Percentiles rank a stretch among this genome's conserved stretches.
Conservation (phyloP, 1,140 invertebrate species). For the Hesperophylax magnus region DNA sequence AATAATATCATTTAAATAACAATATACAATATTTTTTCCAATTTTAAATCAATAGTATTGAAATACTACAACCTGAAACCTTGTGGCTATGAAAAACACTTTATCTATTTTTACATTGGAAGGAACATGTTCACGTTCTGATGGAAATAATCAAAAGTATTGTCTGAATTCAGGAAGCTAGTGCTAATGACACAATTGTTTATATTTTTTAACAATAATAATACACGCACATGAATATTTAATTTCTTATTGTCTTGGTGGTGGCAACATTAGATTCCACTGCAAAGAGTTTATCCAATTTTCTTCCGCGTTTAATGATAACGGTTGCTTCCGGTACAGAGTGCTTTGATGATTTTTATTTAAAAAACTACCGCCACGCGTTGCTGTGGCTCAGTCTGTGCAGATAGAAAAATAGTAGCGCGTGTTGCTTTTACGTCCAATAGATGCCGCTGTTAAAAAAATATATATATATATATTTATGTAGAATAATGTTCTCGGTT, state of each 20-base stretch:
- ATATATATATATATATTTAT: no score
- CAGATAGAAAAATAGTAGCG: no score
- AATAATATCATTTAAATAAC: no score
- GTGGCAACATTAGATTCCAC: not conserved
- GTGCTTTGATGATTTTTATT: no score
- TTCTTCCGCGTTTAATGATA: slow-evolving; percentile 5
- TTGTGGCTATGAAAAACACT: not conserved
- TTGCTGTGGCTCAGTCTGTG: no score
- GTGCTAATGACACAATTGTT: not conserved
- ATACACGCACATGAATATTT: not conserved
- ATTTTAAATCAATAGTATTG: not conserved
- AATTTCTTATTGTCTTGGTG: not conserved
- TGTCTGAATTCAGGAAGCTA: not conserved
- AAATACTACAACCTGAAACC: not conserved
- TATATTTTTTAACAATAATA: not conserved
- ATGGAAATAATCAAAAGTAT: not conserved
- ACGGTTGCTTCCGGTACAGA: no score
- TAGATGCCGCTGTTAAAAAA: no score
- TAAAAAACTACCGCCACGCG: no score
- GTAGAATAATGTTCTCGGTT: no score
- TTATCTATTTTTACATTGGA: not conserved
- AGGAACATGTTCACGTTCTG: no score
- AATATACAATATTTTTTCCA: not conserved
- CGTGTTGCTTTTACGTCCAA: no score
- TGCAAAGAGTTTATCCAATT: no score